Conservation (phyloP, 2,113 vertebrate genomes). For the Nothocercus julius region DNA sequence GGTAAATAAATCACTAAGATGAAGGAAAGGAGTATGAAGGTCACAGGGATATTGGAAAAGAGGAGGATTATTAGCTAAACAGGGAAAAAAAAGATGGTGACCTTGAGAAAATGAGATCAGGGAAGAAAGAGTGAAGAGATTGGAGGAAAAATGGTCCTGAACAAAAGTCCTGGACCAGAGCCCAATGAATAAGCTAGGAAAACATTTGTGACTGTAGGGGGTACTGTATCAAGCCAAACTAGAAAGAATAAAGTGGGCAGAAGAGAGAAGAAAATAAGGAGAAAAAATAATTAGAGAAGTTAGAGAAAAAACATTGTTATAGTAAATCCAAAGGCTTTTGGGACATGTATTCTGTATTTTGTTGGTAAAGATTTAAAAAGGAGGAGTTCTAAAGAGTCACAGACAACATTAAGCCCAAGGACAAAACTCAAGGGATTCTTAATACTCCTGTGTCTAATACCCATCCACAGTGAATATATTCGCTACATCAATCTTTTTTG, state of each 20-base stretch:
- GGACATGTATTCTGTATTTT: neutral
- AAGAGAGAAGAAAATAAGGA: neutral
- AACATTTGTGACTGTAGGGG: neutral
- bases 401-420: neutral
- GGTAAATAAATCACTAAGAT: neutral
- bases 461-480: neutral
- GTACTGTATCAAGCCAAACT: neutral
- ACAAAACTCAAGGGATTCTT: neutral
- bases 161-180: neutral
- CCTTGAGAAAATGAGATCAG: neutral
- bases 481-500: neutral
- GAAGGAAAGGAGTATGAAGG: neutral
- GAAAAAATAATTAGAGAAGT: neutral
- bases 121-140: neutral
- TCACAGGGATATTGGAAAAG: neutral
- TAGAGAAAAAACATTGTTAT: neutral
- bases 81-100: fast-evolving
- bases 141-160: neutral
- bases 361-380: neutral
- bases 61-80: neutral
- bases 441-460: neutral
- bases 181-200: neutral
- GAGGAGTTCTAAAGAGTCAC: neutral
- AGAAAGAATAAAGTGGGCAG: neutral
- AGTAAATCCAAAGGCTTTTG: neutral